phyloP scores from a whole-genome alignment of 2,888 invertebrate species.

The Erebia palarica region DNA sequence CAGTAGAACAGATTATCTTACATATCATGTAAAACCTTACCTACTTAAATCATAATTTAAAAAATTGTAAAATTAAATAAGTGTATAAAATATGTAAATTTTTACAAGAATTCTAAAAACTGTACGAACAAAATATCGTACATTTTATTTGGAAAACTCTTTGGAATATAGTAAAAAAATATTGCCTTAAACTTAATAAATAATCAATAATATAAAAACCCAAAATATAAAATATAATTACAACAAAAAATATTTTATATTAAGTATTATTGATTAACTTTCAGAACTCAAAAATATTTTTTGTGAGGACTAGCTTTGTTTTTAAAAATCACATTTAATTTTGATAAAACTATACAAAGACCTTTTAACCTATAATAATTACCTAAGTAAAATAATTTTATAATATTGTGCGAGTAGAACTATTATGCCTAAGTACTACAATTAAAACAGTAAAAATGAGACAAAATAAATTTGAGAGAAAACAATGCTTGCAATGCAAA shows the following conservation, averaged over 20 bases:
- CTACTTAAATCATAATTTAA: neutral
- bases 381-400: neutral
- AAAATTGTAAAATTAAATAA: neutral
- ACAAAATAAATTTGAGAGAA: no score
- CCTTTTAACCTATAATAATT: neutral
- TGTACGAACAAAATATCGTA: neutral
- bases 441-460: neutral
- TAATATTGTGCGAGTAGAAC: neutral
- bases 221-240: neutral
- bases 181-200: neutral
- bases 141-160: conserved; percentile 17
- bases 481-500: neutral
- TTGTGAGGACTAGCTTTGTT: conserved; percentile 24
- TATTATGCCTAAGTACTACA: neutral
- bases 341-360: neutral
- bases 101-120: neutral
- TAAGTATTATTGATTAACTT: neutral
- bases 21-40: neutral
- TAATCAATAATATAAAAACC: neutral
- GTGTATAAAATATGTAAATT: neutral
- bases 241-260: neutral
- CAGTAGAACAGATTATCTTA: neutral
- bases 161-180: conserved; percentile 11
- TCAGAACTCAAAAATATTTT: conserved; percentile 1
- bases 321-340: conserved; percentile 22